Base-by-base conservation (phyloP, 2,888 invertebrate genomes). In the Theristus sp. region DNA sequence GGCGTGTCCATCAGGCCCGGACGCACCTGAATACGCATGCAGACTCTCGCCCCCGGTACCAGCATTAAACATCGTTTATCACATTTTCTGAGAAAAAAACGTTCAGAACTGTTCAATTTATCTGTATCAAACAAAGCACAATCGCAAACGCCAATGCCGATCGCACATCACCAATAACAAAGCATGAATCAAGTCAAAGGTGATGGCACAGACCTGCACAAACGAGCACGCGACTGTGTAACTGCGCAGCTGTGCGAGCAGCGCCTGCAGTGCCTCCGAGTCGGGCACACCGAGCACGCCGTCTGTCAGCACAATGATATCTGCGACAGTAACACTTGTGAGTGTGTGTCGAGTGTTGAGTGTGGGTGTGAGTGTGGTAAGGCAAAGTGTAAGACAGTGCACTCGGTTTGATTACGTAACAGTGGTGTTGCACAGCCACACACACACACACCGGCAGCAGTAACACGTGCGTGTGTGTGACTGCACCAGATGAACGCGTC, bases 211-310 rank as follows among this genome's bases (percentile, higher is more conserved):
- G 27, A 54, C 80, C 73, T 84, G 84, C 63, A 86, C 76, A 75
- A 87, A 86, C 58, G 84, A 84, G 67, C 85, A 84, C 17, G 84
- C 80, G 62, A 85, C 82, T 53, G 84, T 83, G 70, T 82, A 82
- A 67, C 82, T 83, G 65, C 86, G 80, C 60, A 87, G 76, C 72
- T 86, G 85, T 63, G 82, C 81, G 64, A 87, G 76, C 30, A 86
- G 76, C 3, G 82, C 81, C 70, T 86, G 85, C 71, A 85, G 79
- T 64, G 84, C 80, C 67, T 81, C 80, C n/a, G 82, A 81, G 72
- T 86, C 85, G 2, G 85, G 83, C 65, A 83, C 80, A 49, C 78
- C 77, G 27, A 71, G 68, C 63, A 84, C 82, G 20, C 86, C 86
- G 75, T 87, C 86, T 1, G 86, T 84, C 47, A 79, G 71, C 28